Base-by-base conservation (phyloP, 2,113 vertebrate species). In the Pontoporia blainvillei region DNA sequence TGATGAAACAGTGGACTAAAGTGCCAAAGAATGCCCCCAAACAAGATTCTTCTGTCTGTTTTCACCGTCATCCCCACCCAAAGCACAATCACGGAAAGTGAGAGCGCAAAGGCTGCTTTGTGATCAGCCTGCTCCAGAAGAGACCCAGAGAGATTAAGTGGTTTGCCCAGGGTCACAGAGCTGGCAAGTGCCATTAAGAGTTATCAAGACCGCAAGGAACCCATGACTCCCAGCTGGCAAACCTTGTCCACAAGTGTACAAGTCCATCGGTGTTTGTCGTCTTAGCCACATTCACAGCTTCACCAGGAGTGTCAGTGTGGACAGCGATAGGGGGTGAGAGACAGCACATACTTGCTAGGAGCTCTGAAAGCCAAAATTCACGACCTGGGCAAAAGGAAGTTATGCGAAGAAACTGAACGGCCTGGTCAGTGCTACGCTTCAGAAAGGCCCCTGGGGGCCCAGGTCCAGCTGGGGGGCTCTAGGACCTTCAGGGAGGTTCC, bases 151-250 rank as follows among this genome's bases (percentile, higher is more conserved):
- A 69, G 52, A 41, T 62, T 8, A 81, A 75, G n/a, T 13, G 6
- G 11, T 17, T 92, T 39, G 23, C 41, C 66, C 49, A 23, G 66
- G 67, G 93, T 84, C 95, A 85, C 92, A 79, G 44, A 95, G 36
- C 64, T 72, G 17, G 69, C 52, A 61, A 88, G 13, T 69, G 44
- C 25, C 79, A 81, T 39, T 39, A 18, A 89, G 46, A 84, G 23
- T 49, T 49, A 69, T n/a, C 57, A 57, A 84, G 44, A 36, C 62
- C 69, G 95, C 36, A 64, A 73, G 44, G 69, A 76, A 82, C 29
- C 62, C 29, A 21, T 31, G 44, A 73, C 61, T 76, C 73, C 46
- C 2, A 39, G 64, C 18, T 7, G 6, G 66, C 41, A 75, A 64
- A 59, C 69, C 92, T 15, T 18, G 3, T 54, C 69, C 36, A 29